Percentiles rank a stretch among this genome's conserved stretches.
Evolutionary conservation across 2,797 vertebrate species (phyloP).

Genomic region (Apodemus agrarius): DNA sequence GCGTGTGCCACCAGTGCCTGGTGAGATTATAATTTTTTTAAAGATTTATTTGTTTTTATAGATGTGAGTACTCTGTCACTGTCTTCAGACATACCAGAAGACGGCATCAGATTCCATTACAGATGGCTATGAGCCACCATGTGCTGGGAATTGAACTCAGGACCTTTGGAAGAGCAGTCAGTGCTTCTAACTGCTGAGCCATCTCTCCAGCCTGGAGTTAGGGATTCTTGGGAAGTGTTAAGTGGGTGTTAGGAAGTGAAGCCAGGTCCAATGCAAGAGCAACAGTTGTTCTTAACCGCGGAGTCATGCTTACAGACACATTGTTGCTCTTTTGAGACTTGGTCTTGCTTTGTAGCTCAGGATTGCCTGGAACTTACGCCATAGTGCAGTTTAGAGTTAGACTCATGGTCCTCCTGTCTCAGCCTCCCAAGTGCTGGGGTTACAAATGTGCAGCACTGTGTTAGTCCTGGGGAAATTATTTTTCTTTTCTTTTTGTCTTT

Average conservation of each 20-base stretch:
- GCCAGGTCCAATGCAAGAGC: background rate
- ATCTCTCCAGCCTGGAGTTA: too few species aligned
- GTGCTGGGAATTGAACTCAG: too few species aligned
- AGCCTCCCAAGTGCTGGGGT: background rate
- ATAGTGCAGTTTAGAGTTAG: background rate
- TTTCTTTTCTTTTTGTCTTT: background rate
- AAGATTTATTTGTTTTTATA: too few species aligned
- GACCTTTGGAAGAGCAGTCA: too few species aligned
- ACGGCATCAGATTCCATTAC: too few species aligned
- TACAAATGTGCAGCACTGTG: background rate
- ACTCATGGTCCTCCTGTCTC: background rate
- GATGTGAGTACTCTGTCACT: too few species aligned
- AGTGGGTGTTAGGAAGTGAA: background rate
- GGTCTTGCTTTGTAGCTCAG: background rate
- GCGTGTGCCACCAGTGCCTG: too few species aligned
- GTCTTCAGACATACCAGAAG: too few species aligned
- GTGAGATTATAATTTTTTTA: slow-evolving; percentile 8
- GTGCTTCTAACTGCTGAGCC: too few species aligned
- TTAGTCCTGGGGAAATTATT: background rate
- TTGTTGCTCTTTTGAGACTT: background rate
- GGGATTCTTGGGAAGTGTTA: background rate
- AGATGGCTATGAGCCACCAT: too few species aligned
- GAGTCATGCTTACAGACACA: background rate
- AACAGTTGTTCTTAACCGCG: background rate
- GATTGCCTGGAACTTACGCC: background rate